Evolutionary conservation across 2,888 invertebrate species (phyloP).

Genomic region (Rhimphoctona megacephalus): DNA sequence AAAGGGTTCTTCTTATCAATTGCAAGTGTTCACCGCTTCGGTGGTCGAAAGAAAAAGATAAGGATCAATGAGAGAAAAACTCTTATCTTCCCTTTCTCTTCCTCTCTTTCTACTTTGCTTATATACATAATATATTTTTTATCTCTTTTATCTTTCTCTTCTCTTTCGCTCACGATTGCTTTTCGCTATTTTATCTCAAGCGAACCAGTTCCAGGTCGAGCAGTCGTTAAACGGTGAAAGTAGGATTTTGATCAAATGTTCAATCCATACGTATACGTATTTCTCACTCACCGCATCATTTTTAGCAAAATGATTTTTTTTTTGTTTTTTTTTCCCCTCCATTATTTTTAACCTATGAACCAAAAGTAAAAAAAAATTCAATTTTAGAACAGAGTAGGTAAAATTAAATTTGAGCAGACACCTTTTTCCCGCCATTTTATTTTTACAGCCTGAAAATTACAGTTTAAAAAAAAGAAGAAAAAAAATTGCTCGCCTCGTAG

Average conservation of each 20-base stretch:
- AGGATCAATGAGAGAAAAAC: slow-evolving; percentile 31
- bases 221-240: slow-evolving; percentile 80
- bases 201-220: slow-evolving; percentile 69
- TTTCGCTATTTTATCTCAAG: slow-evolving; percentile 53
- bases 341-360: not conserved
- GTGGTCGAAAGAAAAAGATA: slow-evolving; percentile 29
- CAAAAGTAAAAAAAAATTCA: not conserved
- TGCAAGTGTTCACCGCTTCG: slow-evolving; percentile 65
- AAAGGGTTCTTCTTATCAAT: slow-evolving; percentile 68
- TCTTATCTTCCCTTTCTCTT: slow-evolving; percentile 20
- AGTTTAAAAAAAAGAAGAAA: not conserved
- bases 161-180: slow-evolving; percentile 11
- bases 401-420: not conserved
- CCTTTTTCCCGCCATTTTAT: slow-evolving; percentile 4
- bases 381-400: not conserved
- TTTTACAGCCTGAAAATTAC: slow-evolving; percentile 18
- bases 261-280: slow-evolving; percentile 11
- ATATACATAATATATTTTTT: not conserved
- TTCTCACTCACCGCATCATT: slow-evolving; percentile 24
- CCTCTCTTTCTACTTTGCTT: not conserved
- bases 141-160: not conserved
- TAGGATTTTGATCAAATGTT: slow-evolving; percentile 77
- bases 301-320: not conserved
- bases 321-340: not conserved
- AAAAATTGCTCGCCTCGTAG: slow-evolving; percentile 32